Evolutionary conservation across 2,888 invertebrate species (phyloP).

Genomic region (Brachyopa scutellaris): DNA sequence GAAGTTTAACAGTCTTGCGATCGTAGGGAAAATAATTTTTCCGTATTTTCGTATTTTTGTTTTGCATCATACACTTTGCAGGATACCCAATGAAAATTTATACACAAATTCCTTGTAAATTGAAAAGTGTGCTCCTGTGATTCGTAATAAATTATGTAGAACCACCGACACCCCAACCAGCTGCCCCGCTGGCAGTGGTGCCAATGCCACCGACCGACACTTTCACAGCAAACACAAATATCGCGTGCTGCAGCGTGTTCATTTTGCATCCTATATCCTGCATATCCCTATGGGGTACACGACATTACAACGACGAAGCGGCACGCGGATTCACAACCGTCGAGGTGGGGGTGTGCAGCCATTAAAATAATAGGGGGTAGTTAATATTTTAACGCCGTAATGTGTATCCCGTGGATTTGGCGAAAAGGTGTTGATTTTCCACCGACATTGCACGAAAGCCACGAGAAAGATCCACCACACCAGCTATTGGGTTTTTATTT

Average conservation of each 20-base stretch:
- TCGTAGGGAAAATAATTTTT: too few relatives aligned
- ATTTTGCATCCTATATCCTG: not conserved
- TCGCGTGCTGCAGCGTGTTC: not conserved
- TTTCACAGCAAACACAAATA: not conserved
- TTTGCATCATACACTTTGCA: too few relatives aligned
- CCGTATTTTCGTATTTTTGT: too few relatives aligned
- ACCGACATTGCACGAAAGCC: conserved; percentile 28
- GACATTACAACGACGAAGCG: conserved; percentile 19
- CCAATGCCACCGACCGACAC: not conserved
- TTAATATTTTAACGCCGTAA: conserved; percentile 59
- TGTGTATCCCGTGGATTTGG: conserved; percentile 44
- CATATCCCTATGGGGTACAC: not conserved
- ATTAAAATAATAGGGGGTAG: conserved; percentile 63
- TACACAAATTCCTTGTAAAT: conserved; percentile 48
- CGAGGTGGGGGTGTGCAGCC: conserved; percentile 30
- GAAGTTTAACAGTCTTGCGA: too few relatives aligned
- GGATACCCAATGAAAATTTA: too few relatives aligned
- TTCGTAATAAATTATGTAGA: conserved; percentile 52
- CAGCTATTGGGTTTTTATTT: not conserved
- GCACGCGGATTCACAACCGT: conserved; percentile 43
- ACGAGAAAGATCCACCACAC: not conserved
- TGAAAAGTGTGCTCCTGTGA: conserved; percentile 55
- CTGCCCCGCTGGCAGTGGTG: not conserved
- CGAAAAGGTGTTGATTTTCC: conserved; percentile 49
- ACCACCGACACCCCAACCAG: conserved; percentile 22